These are phyloP conservation scores for Akabosia matsudoensis DNA, from an alignment of 1,140 invertebrate species.

Conservation along the genomic window DNA sequence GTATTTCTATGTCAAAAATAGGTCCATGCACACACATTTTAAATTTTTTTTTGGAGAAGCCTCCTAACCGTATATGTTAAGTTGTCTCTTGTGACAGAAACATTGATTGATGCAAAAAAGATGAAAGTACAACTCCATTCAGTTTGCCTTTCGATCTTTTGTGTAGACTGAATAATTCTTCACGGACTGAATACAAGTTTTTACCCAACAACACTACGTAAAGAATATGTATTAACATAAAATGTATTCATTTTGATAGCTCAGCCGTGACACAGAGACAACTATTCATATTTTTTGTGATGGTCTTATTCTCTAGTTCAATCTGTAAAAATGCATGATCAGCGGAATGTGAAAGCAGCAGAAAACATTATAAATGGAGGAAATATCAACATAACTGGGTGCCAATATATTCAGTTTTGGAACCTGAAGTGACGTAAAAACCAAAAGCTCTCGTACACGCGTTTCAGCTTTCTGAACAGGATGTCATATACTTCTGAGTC, in stretches of 20 bases:
- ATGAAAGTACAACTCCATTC: background rate
- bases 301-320: background rate
- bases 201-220: background rate
- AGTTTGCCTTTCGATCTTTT: too few species aligned
- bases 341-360: constrained; percentile 17
- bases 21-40: too few species aligned
- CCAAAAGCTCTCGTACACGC: too few species aligned
- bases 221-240: background rate
- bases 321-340: constrained; percentile 15
- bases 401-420: background rate
- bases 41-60: too few species aligned
- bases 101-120: constrained; percentile 6
- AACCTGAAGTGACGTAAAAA: too few species aligned
- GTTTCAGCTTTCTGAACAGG: too few species aligned
- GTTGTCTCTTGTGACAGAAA: background rate
- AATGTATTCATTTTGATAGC: constrained; percentile 7
- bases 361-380: too few species aligned
- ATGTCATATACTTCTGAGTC: too few species aligned
- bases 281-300: constrained; percentile 2
- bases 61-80: background rate
- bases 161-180: background rate
- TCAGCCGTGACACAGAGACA: constrained; percentile 6
- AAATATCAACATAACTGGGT: too few species aligned
- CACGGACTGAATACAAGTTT: background rate
- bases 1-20: too few species aligned